Evolutionary conservation across 2,888 invertebrate species (phyloP).

Genomic region (Drosophila robusta): DNA sequence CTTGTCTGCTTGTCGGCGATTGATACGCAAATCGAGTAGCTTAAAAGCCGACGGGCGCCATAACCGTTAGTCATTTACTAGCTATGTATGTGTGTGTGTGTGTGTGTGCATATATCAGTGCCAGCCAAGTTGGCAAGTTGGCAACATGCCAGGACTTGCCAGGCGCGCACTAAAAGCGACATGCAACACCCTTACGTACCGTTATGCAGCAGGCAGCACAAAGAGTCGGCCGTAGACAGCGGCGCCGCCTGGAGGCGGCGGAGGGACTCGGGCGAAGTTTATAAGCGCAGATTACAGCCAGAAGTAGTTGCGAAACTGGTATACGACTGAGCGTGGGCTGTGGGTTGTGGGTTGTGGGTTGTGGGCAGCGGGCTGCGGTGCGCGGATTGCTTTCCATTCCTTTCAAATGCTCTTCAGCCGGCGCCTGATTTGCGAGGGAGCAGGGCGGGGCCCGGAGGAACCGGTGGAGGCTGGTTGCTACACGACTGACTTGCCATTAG

Average conservation of each 20-base stretch:
- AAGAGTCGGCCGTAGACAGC: too few relatives aligned
- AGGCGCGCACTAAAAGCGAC: constrained; percentile 39
- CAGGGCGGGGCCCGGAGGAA: too few relatives aligned
- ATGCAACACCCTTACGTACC: constrained; percentile 20
- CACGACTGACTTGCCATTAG: constrained; percentile 10
- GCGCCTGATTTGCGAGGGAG: too few relatives aligned
- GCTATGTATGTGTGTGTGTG: neutral
- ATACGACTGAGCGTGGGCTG: neutral
- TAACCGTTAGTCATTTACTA: constrained; percentile 44
- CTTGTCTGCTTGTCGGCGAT: constrained; percentile 15
- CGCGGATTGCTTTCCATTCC: neutral
- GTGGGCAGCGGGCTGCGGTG: too few relatives aligned
- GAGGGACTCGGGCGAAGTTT: constrained; percentile 22
- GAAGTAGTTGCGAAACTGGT: constrained; percentile 42
- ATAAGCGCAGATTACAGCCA: constrained; percentile 51
- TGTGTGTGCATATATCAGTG: constrained; percentile 5
- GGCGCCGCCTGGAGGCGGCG: neutral
- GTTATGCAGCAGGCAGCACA: constrained; percentile 9
- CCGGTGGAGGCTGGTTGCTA: neutral
- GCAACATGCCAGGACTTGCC: constrained; percentile 49
- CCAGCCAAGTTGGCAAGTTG: constrained; percentile 33
- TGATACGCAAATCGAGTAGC: constrained; percentile 49
- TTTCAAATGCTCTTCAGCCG: constrained; percentile 2
- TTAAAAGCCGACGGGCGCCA: constrained; percentile 22
- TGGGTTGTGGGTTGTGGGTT: too few relatives aligned